These are phyloP conservation scores for Polyploca ridens DNA, from an alignment of 2,888 invertebrate species.

Conservation along the genomic window DNA sequence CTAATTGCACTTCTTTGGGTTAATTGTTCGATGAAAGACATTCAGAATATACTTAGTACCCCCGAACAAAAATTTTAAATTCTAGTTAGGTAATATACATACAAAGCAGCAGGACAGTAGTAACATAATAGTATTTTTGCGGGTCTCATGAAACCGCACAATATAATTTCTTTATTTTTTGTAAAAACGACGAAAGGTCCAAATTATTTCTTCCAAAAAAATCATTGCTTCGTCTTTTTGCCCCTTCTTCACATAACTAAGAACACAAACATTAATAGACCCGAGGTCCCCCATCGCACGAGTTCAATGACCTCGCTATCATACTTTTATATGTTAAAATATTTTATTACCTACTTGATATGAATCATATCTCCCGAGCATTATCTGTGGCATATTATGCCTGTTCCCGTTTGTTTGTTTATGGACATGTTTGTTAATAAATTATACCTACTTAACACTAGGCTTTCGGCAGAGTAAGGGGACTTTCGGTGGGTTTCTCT, in stretches of 20 bases:
- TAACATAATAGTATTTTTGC: too few species aligned
- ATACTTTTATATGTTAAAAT: constrained; percentile 32
- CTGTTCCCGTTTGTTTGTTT: constrained; percentile 4
- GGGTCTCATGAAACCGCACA: too few species aligned
- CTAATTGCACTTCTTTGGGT: too few species aligned
- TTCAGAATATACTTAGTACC: too few species aligned
- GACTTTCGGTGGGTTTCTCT: too few species aligned
- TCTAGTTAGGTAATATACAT: too few species aligned
- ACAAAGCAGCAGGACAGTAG: too few species aligned
- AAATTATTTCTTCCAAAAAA: constrained; percentile 11
- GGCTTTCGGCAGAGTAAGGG: too few species aligned
- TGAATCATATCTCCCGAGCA: constrained; percentile 21
- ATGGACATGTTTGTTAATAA: not conserved
- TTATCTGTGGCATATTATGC: constrained; percentile 11
- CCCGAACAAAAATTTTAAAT: too few species aligned
- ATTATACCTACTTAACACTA: not conserved
- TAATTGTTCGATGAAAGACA: too few species aligned
- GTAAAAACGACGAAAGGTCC: constrained; percentile 13
- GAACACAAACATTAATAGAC: constrained; percentile 24
- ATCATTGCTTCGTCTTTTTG: constrained; percentile 6
- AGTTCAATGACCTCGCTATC: constrained; percentile 39
- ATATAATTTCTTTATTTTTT: too few species aligned
- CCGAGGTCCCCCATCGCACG: constrained; percentile 19
- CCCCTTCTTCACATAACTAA: constrained; percentile 14
- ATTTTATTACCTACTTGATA: constrained; percentile 37